Evolutionary conservation across 2,888 invertebrate species (phyloP), one percentile per base, ranked within the genome.

Genomic region (Caenorhabditis sinica): DNA sequence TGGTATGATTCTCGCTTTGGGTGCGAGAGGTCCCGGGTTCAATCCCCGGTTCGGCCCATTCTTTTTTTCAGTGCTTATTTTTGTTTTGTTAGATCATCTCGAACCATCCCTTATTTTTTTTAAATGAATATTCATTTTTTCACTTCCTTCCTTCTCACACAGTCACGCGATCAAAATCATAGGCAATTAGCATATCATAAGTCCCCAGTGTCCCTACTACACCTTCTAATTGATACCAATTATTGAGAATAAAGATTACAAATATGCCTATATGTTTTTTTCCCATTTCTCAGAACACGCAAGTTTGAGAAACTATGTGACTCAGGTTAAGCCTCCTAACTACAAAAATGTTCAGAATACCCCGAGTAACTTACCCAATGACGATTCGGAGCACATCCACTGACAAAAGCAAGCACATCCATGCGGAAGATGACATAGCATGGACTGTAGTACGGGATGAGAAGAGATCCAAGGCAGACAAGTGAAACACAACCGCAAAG

Each of bases 1-100:
- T 66, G 66, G 66, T 66, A 66, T 66, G 66, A 66, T 66, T 66
- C 66, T 66, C 66, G 66, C 66, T 66, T 66, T 66, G 66, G 66
- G 66, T 66, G 66, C 66, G 66, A 66, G 66, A 66, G 66, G 66
- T 66, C 66, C 66, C 66, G 66, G 66, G 66, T 66, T 66, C 66
- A 66, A 66, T 66, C 66, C 66, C 66, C 66, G 66, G 66, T 66
- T 66, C 66, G 66, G 66, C 66, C 66, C 68, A 68, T 68, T 65
- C 23, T 23, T 23, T 43, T 63, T 56, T 49, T 6, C 13, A n/a
- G n/a, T n/a, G n/a, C n/a, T n/a, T n/a, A n/a, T n/a, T n/a, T n/a
- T n/a, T n/a, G n/a, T n/a, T n/a, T n/a, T n/a, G n/a, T n/a, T n/a
- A n/a, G n/a, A n/a, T n/a, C n/a, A n/a, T n/a, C n/a, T n/a, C n/a